Base-by-base conservation (phyloP, 2,113 vertebrate genomes). In the Xiphorhynchus elegans region DNA sequence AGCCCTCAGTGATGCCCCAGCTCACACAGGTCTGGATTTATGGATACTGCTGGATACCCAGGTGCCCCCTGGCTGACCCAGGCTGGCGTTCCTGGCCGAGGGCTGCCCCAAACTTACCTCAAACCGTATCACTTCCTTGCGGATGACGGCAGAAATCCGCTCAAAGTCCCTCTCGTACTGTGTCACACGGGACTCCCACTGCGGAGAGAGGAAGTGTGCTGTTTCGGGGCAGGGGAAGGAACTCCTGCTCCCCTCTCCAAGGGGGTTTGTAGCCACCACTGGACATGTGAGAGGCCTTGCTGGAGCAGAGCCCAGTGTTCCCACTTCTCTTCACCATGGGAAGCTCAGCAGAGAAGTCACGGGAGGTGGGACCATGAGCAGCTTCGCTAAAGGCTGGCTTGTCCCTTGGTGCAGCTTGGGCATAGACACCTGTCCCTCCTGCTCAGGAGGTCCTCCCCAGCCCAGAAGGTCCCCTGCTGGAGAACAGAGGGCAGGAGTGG, bases 171-270 rank as follows among this genome's bases (percentile, higher is more conserved):
- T 97, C 95, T 99, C 99, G 3, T 98, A 99, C 84, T 99, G 99
- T 2, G 98, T 98, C 96, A 99, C 99, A 33, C 98, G 99, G 72
- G 98, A 98, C 92, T 99, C 99, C 99, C 99, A 99, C 99, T 99
- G 97, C 19, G 0, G 91, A 91, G 70, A 97, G 79, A 95, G 94
- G 92, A 86, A 87, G 40, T 1, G 12, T 1, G 55, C 52, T 29
- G 50, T 42, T 24, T 49, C 42, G 26, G 77, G 64, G n/a, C 7
- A 68, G 62, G 23, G 49, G 25, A 40, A 80, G 81, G 5, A 87
- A 13, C 70, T 46, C 67, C 47, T 13, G 0, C 31, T 37, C 29
- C 35, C 47, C 39, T 47, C 67, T 14, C 24, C 59, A 5, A 1
- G 15, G 3, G 1, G 23, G 4, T 33, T 29, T 5, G 2, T 13